Conservation (phyloP, 2,797 vertebrate species). For the Argentina silus region DNA sequence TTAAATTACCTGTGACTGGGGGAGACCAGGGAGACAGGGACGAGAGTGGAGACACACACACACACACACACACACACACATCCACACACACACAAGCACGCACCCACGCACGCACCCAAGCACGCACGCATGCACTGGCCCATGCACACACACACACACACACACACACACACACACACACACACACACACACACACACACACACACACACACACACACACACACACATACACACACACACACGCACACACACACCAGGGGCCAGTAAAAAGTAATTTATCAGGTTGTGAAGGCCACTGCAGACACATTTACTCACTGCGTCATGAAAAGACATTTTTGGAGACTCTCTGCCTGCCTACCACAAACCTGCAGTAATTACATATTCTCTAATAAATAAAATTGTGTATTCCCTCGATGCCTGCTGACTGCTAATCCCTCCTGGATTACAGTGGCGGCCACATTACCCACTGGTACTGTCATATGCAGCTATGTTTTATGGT, state of each 20-base stretch:
- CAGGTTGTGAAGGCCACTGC: slow-evolving; percentile 59
- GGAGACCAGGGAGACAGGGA: neutral
- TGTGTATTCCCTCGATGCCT: slow-evolving; percentile 15
- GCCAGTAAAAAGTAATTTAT: slow-evolving; percentile 51
- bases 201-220: neutral
- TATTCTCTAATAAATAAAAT: slow-evolving; percentile 41
- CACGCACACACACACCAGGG: slow-evolving; percentile 22
- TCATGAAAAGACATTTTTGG: slow-evolving; percentile 36
- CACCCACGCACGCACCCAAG: neutral
- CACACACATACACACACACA: slow-evolving; percentile 8
- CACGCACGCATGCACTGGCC: neutral
- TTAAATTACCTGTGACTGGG: slow-evolving; percentile 46
- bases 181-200: slow-evolving; percentile 21
- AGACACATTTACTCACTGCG: slow-evolving; percentile 69
- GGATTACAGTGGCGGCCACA: too few relatives aligned
- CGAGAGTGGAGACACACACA: neutral
- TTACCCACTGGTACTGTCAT: too few relatives aligned
- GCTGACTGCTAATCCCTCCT: too few relatives aligned
- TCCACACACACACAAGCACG: too few relatives aligned
- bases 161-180: slow-evolving; percentile 8
- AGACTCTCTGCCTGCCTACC: slow-evolving; percentile 23
- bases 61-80: neutral
- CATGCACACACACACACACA: neutral
- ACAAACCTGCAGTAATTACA: slow-evolving; percentile 26
- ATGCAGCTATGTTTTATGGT: too few relatives aligned